phyloP scores from a whole-genome alignment of 2,797 vertebrate species.

The Staurois parvus region DNA sequence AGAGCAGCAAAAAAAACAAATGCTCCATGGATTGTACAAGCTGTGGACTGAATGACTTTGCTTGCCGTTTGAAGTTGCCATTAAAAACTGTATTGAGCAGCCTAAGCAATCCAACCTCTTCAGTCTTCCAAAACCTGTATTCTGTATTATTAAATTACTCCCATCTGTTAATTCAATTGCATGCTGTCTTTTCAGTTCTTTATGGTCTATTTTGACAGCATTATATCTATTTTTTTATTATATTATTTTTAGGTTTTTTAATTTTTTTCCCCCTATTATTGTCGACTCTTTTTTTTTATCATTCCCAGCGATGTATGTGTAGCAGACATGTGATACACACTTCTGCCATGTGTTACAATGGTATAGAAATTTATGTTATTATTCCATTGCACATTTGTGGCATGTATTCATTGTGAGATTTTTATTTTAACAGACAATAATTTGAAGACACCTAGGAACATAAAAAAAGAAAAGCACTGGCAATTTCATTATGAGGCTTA shows the following conservation, averaged over 20 bases:
- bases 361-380: not conserved
- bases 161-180: too few relatives aligned
- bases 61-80: too few relatives aligned
- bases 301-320: not conserved
- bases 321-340: not conserved
- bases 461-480: not conserved
- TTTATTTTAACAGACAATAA: not conserved
- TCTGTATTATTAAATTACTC: too few relatives aligned
- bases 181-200: too few relatives aligned
- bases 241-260: not conserved
- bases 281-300: not conserved
- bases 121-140: too few relatives aligned
- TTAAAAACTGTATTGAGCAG: too few relatives aligned
- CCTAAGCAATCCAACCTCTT: too few relatives aligned
- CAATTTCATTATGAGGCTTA: slow-evolving; percentile 6
- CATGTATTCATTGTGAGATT: not conserved
- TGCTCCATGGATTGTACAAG: too few relatives aligned
- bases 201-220: too few relatives aligned
- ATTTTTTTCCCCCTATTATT: not conserved
- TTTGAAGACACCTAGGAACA: not conserved
- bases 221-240: not conserved
- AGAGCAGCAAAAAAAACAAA: too few relatives aligned
- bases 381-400: slow-evolving; percentile 1
- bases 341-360: not conserved
- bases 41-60: too few relatives aligned